These are phyloP conservation scores for Drosophila nigricruria DNA, from an alignment of 2,888 invertebrate species.

Conservation along the genomic window DNA sequence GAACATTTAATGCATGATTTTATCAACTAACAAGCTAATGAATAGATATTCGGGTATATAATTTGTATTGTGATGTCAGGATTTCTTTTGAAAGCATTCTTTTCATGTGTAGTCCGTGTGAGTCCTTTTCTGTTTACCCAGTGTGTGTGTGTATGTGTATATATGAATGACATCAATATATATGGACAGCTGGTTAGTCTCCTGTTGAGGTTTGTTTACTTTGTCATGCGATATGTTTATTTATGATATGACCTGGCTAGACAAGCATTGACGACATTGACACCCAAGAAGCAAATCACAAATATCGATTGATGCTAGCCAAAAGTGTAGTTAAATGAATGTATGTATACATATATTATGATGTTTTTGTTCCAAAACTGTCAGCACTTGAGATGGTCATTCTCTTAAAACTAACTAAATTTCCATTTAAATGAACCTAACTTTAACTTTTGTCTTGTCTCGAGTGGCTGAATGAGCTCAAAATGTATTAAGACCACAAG, in stretches of 20 bases:
- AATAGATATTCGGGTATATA: not conserved
- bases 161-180: constrained; percentile 5
- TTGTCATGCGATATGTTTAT: constrained; percentile 46
- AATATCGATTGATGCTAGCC: constrained; percentile 29
- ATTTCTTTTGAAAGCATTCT: not conserved
- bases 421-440: constrained; percentile 30
- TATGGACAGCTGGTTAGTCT: constrained; percentile 14
- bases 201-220: constrained; percentile 26
- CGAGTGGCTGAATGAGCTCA: constrained; percentile 8
- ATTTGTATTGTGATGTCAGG: not conserved
- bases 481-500: constrained; percentile 35
- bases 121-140: too few relatives aligned
- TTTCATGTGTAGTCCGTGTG: too few relatives aligned
- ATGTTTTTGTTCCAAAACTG: constrained; percentile 7
- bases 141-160: too few relatives aligned
- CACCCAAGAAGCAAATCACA: constrained; percentile 9
- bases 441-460: constrained; percentile 27
- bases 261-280: not conserved
- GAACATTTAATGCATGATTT: not conserved
- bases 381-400: constrained; percentile 1
- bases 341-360: not conserved
- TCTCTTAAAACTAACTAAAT: constrained; percentile 30
- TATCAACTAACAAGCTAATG: not conserved
- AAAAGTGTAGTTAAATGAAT: not conserved
- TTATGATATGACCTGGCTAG: constrained; percentile 25